These are phyloP conservation scores for Drosophila recens DNA, from an alignment of 2,888 invertebrate species.

Conservation along the genomic window DNA sequence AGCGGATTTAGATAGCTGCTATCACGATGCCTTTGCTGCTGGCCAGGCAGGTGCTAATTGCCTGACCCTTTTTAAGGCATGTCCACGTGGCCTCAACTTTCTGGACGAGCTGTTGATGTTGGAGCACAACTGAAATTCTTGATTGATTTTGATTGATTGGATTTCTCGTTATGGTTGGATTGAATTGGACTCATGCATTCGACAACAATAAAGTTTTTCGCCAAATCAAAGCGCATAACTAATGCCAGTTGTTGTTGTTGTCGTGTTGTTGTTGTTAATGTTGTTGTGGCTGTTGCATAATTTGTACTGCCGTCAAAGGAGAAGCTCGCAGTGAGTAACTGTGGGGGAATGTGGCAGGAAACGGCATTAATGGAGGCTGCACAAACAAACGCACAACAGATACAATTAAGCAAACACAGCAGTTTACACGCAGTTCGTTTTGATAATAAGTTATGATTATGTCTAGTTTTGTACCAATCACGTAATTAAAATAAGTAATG, in stretches of 20 bases:
- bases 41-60: constrained; percentile 89
- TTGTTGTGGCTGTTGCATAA: constrained; percentile 69
- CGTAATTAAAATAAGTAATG: too few relatives aligned
- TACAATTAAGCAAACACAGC: constrained; percentile 20
- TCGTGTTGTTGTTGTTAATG: constrained; percentile 32
- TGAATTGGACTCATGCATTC: constrained; percentile 32
- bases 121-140: constrained; percentile 65
- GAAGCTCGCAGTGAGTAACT: constrained; percentile 23
- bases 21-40: constrained; percentile 88
- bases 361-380: constrained; percentile 32
- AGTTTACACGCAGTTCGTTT: constrained; percentile 21
- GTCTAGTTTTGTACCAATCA: too few relatives aligned
- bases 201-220: constrained; percentile 64
- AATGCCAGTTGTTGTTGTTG: constrained; percentile 61
- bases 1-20: constrained; percentile 86
- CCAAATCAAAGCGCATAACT: constrained; percentile 74
- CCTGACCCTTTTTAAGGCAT: constrained; percentile 87
- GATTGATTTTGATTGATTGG: constrained; percentile 86
- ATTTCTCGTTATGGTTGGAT: constrained; percentile 37
- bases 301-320: constrained; percentile 57
- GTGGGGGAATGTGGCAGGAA: constrained; percentile 46
- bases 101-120: constrained; percentile 86
- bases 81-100: constrained; percentile 88
- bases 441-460: not conserved
- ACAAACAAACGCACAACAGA: constrained; percentile 27